Evolutionary conservation across 2,888 invertebrate genomes (phyloP), one percentile per base, ranked within the genome.

Genomic region (Calliphora vomitoria): DNA sequence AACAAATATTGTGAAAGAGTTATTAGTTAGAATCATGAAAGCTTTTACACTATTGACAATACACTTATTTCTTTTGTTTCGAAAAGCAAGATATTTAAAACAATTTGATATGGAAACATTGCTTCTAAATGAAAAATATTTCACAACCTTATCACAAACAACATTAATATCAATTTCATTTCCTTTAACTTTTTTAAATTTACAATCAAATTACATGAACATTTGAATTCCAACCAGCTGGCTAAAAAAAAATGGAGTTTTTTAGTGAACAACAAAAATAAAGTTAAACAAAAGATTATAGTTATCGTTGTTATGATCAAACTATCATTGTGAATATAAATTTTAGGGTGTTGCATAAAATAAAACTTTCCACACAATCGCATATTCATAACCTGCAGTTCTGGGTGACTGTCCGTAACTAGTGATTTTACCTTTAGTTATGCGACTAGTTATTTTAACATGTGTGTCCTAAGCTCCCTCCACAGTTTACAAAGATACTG

Each of bases 341-440:
- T 76, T 83, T 83, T 41, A 20, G 76, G 82, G 60, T 83, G 62
- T 76, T 69, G 50, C 47, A 62, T n/a, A 60, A 68, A 76, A 75
- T 25, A 60, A 25, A 68, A 66, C 18, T 44, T 62, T 71, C 1
- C 41, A 3, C 4, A 62, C 66, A 15, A 4, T 10, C 11, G 10
- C 5, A 15, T 15, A 47, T 64, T 15, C 1, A 18, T 18, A 76
- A 13, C 44, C 44, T 44, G 44, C 44, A 41, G 41, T 41, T 41
- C 41, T 10, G 2, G 8, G 35, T 62, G 62, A 11, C 25, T 25
- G 25, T 2, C 25, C 25, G 25, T n/a, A n/a, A n/a, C n/a, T n/a
- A n/a, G n/a, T n/a, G n/a, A n/a, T n/a, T n/a, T n/a, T n/a, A n/a
- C n/a, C n/a, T n/a, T n/a, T n/a, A n/a, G n/a, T n/a, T n/a, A n/a